Evolutionary conservation across 2,113 vertebrate species (phyloP).

Genomic region (Vidua macroura): DNA sequence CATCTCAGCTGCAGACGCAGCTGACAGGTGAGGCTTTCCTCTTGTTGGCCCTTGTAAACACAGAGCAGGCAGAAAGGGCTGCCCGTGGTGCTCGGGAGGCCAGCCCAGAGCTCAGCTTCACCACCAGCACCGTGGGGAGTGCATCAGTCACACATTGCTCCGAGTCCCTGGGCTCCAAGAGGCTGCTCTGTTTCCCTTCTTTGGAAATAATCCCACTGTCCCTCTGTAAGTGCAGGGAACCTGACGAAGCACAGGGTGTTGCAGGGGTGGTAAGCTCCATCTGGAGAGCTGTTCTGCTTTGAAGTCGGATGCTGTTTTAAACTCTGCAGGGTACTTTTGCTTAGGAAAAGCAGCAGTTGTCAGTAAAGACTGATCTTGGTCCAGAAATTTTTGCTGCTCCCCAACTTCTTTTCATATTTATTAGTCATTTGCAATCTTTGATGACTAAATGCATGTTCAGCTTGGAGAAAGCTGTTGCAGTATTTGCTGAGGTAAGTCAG

Average conservation of each 20-base stretch:
- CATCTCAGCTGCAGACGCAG: neutral
- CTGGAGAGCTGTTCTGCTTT: slow-evolving; percentile 50
- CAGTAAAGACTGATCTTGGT: slow-evolving; percentile 41
- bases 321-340: neutral
- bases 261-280: neutral
- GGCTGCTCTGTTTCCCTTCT: neutral
- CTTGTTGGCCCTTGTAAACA: neutral
- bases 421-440: slow-evolving; percentile 13
- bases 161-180: neutral
- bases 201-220: neutral
- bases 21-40: neutral
- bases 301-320: neutral
- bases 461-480: neutral
- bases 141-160: accelerated
- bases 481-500: neutral
- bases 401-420: neutral
- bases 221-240: neutral
- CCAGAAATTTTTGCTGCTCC: slow-evolving; percentile 25
- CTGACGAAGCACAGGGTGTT: neutral
- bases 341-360: slow-evolving; percentile 30
- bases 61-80: neutral
- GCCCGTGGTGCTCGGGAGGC: neutral
- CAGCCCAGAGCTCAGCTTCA: neutral
- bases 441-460: neutral
- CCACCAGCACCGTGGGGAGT: neutral